Evolutionary conservation across 1,140 invertebrate genomes (phyloP), one percentile per base, ranked within the genome.

Genomic region (Bombus superbus): DNA sequence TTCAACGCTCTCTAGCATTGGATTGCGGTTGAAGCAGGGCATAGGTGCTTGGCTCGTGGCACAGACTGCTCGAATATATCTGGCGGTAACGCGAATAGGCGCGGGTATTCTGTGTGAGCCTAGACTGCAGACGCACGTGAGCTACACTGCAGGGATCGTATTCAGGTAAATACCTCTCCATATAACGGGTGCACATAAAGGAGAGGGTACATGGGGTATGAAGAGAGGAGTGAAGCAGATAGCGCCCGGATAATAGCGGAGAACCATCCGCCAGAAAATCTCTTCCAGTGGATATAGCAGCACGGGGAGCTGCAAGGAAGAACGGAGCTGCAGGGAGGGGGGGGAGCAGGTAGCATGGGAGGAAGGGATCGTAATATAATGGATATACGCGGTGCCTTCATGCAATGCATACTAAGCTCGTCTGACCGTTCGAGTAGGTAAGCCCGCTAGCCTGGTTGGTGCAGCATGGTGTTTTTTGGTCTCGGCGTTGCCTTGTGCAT

Each of bases 211-310:
- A 89, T 84, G 88, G 79, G 59, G 64, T 88, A 90, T 73, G 86
- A 88, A 84, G 69, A 78, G 81, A 84, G 74, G 62, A 82, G 82
- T 81, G 44, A 44, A 59, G 83, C 68, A 87, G 82, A 85, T 87
- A 87, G 87, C 81, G 57, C 75, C 73, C 77, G 78, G 85, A 89
- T 90, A 92, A 92, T 92, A 91, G 88, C 86, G 79, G 81, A 78
- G 90, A 92, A 87, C 87, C 89, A 92, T 90, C 89, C 89, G 78
- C 78, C 83, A 87, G 91, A 90, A 92, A 92, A 92, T 92, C 91
- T 91, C 86, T 92, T 91, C 83, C 91, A 83, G 68, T 74, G 91
- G 87, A 91, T 92, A 91, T 91, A 86, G 85, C 78, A 57, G 62
- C 35, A 44, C 44, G 40, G n/a, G 38, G 81, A 77, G 64, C 53